Conservation (phyloP, 2,113 vertebrate species). For the Petrocephalus microphthalmus region DNA sequence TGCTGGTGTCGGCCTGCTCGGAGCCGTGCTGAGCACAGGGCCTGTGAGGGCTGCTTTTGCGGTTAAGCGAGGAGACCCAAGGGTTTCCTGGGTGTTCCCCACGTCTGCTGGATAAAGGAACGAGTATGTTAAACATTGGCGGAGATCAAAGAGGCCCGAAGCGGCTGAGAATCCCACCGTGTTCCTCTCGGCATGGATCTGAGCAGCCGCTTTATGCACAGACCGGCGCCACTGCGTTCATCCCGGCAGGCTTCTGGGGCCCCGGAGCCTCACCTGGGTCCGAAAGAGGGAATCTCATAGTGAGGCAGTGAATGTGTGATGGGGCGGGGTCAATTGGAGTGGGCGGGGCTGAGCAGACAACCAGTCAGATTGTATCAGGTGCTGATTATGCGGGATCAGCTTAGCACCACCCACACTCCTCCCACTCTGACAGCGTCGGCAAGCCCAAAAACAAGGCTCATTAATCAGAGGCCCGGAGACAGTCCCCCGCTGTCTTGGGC, state of each 20-base stretch:
- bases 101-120: constrained; percentile 41
- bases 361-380: constrained; percentile 29
- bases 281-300: neutral
- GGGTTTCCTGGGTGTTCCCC: neutral
- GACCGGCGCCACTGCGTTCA: constrained; percentile 32
- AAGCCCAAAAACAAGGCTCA: neutral
- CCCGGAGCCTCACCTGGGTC: constrained; percentile 55
- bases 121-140: constrained; percentile 51
- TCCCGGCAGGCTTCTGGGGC: constrained; percentile 43
- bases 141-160: constrained; percentile 50
- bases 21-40: neutral
- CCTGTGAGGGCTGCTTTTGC: neutral
- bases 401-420: constrained; percentile 13
- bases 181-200: constrained; percentile 31
- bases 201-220: constrained; percentile 34
- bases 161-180: constrained; percentile 27
- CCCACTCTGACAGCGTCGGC: neutral
- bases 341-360: neutral
- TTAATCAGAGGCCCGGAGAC: neutral
- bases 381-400: constrained; percentile 14
- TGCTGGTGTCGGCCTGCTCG: neutral
- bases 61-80: neutral
- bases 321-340: neutral
- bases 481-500: neutral
- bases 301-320: neutral